Conservation (phyloP, 2,888 invertebrate genomes). For the Vannuccia rotundouncinata region DNA sequence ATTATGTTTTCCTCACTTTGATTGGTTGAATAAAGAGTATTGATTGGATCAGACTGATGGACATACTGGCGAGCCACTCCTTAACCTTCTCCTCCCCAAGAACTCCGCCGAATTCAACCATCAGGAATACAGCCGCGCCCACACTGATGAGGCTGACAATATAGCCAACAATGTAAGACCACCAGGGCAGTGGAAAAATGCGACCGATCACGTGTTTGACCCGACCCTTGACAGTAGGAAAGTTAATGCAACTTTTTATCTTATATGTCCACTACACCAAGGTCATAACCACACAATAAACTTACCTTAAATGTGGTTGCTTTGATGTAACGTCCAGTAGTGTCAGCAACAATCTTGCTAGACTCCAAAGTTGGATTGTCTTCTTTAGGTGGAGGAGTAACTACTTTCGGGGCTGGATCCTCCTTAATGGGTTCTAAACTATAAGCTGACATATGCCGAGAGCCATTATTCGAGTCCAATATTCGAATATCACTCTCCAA, state of each 20-base stretch:
- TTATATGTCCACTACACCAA: no score
- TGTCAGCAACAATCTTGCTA: background rate
- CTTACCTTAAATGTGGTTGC: background rate
- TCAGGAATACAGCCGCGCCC: background rate
- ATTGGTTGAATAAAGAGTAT: constrained; percentile 41
- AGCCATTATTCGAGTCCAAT: no score
- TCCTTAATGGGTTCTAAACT: no score
- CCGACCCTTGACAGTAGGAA: no score
- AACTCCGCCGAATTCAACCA: constrained; percentile 34
- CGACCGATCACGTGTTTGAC: background rate
- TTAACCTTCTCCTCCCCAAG: constrained; percentile 40
- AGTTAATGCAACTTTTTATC: no score
- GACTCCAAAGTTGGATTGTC: background rate
- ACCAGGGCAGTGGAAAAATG: constrained; percentile 33
- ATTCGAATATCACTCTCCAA: no score
- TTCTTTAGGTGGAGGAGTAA: background rate
- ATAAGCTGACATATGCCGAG: no score
- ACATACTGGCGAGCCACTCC: constrained; percentile 40
- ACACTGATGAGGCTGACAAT: background rate
- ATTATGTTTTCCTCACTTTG: no score
- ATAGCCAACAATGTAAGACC: constrained; percentile 28
- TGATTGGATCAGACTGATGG: constrained; percentile 42
- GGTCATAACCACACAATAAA: no score
- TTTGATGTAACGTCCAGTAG: constrained; percentile 11
- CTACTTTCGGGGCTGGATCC: no score